Evolutionary conservation across 2,888 invertebrate genomes (phyloP).

Genomic region (Rhynchonema sp.): DNA sequence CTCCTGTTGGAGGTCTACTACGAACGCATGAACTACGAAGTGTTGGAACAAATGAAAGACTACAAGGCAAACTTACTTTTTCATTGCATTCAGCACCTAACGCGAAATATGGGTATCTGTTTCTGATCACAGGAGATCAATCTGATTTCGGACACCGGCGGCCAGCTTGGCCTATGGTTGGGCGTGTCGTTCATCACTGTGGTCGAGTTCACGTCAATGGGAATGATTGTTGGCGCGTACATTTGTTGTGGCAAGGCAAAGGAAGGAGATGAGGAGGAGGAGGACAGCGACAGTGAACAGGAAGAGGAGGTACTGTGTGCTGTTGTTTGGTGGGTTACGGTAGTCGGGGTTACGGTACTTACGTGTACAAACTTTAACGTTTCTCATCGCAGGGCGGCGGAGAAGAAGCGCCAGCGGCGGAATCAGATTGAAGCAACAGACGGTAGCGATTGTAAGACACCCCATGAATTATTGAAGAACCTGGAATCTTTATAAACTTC

Average conservation of each 20-base stretch:
- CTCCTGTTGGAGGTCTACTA: constrained; percentile 29
- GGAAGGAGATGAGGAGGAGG: neutral
- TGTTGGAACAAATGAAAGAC: constrained; percentile 16
- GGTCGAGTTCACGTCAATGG: constrained; percentile 18
- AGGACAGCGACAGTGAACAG: neutral
- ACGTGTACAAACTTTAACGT: too few species aligned
- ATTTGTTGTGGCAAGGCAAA: neutral
- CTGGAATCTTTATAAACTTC: too few species aligned
- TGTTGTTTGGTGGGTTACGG: too few species aligned
- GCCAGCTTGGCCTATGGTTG: constrained; percentile 30
- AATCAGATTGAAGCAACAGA: too few species aligned
- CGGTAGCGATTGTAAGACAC: too few species aligned
- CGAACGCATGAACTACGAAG: constrained; percentile 27
- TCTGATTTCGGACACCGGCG: constrained; percentile 30
- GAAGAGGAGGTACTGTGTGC: neutral
- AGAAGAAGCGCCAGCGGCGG: too few species aligned
- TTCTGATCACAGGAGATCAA: constrained; percentile 30
- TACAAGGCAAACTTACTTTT: constrained; percentile 13
- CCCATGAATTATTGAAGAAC: too few species aligned
- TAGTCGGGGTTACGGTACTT: too few species aligned
- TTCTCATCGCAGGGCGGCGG: too few species aligned
- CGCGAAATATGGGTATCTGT: too few species aligned
- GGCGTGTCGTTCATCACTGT: constrained; percentile 26
- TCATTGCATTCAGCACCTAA: too few species aligned
- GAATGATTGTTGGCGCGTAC: constrained; percentile 2